These are phyloP conservation scores for Melinaea marsaeus DNA, from an alignment of 2,888 invertebrate genomes.

Conservation along the genomic window DNA sequence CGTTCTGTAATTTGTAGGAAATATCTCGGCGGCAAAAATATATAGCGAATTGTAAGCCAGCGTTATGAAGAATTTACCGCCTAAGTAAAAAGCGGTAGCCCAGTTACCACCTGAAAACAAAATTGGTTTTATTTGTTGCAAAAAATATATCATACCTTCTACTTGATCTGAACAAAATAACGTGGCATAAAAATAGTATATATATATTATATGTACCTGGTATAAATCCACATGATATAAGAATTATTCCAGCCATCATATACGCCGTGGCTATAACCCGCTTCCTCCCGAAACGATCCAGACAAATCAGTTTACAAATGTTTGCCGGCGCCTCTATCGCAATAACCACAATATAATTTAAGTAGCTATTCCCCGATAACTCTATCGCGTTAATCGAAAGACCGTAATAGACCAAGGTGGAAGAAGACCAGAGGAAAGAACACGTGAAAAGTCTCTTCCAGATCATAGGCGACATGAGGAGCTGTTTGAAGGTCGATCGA, in stretches of 20 bases:
- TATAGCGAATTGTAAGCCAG: slow-evolving; percentile 82
- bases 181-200: too few species aligned
- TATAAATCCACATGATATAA: slow-evolving; percentile 80
- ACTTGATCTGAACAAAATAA: not conserved
- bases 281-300: slow-evolving; percentile 82
- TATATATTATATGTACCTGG: slow-evolving; percentile 64
- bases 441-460: slow-evolving; percentile 80
- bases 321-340: slow-evolving; percentile 87
- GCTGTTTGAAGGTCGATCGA: slow-evolving; percentile 61
- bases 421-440: slow-evolving; percentile 87
- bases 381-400: slow-evolving; percentile 87
- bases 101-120: slow-evolving; percentile 65
- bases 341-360: slow-evolving; percentile 83
- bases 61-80: slow-evolving; percentile 83
- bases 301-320: slow-evolving; percentile 79
- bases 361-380: slow-evolving; percentile 85
- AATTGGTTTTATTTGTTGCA: not conserved
- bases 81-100: slow-evolving; percentile 77
- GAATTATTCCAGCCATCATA: slow-evolving; percentile 80
- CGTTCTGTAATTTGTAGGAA: slow-evolving; percentile 82
- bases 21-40: slow-evolving; percentile 83
- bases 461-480: slow-evolving; percentile 71
- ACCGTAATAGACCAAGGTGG: slow-evolving; percentile 88
- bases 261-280: slow-evolving; percentile 80
- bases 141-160: not conserved